Base-by-base conservation (phyloP, 1,140 invertebrate genomes). In the Philopotamus ludificatus region DNA sequence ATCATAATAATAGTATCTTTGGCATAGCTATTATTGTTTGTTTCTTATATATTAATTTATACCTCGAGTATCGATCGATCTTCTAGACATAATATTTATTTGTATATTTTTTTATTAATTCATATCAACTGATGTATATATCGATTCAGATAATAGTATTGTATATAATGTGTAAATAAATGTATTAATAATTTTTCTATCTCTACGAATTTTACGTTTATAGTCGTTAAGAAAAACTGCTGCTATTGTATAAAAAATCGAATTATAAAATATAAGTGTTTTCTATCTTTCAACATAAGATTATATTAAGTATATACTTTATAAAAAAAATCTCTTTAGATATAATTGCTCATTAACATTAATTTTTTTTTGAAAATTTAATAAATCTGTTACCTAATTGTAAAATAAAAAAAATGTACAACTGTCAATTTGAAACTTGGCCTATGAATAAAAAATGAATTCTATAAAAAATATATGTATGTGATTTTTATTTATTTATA, bases 351-450 rank as follows among this genome's bases (percentile, higher is more conserved):
- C 57, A 47, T 60, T 60, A 54, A 26, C 16, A 39, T 9, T 39
- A 34, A 57, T 57, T 1, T n/a, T 47, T 47, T 47, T 47, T 16
- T 8, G 44, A 55, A 54, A 63, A 58, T 62, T 51, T 53, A 63
- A 63, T 59, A 58, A 28, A 54, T 68, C 67, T 65, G 67, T 68
- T 68, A 68, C 67, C 67, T 68, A 68, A 65, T 68, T 68, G 58
- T 68, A 68, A 68, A 45, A 47, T 34, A 16, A 34, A 34, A 45
- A 68, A 64, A 61, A 58, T 68, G 67, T 68, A 68, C 62, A 68
- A 68, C 53, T 62, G 67, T 68, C 67, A 68, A 68, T 68, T 68
- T 68, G 39, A 57, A 65, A 65, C 67, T 68, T 68, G 67, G 67
- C 67, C 67, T 68, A 68, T 68, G 42, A 67, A 68, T 58, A 65